Percentiles rank a stretch among this genome's conserved stretches.
phyloP scores from a whole-genome alignment of 2,797 vertebrate species.

The Tapera naevia region DNA sequence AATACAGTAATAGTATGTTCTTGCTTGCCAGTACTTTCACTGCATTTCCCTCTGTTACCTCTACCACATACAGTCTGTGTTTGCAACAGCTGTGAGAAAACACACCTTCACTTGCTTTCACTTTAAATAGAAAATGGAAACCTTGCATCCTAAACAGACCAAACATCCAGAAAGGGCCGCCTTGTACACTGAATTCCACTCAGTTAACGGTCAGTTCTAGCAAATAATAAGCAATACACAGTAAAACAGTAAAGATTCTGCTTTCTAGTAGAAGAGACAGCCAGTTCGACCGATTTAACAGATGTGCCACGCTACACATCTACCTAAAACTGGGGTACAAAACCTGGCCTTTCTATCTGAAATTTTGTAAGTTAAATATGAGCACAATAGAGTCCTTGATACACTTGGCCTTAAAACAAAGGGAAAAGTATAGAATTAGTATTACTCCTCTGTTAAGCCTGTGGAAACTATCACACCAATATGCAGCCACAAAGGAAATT shows the following conservation, averaged over 20 bases:
- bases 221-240: fast-evolving
- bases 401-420: neutral
- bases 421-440: neutral
- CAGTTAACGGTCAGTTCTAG: neutral
- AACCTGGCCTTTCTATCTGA: neutral
- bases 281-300: neutral
- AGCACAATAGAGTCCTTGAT: neutral
- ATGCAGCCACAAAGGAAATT: neutral
- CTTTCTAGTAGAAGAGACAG: neutral
- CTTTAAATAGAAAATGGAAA: neutral
- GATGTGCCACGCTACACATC: neutral
- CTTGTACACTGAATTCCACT: neutral
- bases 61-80: neutral
- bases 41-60: neutral
- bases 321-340: neutral
- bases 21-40: conserved; percentile 22
- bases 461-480: neutral
- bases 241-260: neutral
- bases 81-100: neutral
- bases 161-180: neutral
- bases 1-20: conserved; percentile 9
- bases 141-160: neutral
- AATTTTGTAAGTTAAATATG: neutral
- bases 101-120: neutral
- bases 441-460: neutral